These are phyloP conservation scores for Dermatemys mawii DNA, from an alignment of 2,113 vertebrate species.

Conservation along the genomic window DNA sequence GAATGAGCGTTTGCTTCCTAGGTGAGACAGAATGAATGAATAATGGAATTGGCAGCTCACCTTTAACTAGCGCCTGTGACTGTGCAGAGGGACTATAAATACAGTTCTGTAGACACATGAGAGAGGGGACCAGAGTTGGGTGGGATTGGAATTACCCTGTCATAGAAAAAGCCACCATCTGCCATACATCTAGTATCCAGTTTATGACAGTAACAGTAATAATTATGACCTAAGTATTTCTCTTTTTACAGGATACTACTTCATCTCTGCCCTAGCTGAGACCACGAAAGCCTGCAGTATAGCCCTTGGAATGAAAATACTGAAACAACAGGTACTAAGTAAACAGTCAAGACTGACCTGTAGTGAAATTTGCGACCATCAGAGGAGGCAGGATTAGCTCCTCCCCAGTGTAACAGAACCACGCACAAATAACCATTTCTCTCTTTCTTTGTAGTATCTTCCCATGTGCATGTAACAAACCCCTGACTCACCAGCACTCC, in stretches of 20 bases:
- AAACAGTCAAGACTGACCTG: background rate
- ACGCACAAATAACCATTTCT: too few relatives aligned
- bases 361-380: background rate
- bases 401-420: rapidly evolving
- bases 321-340: background rate
- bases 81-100: background rate
- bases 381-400: too few relatives aligned
- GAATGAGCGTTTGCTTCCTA: background rate
- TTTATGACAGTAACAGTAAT: background rate
- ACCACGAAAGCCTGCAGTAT: background rate
- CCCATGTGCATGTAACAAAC: background rate
- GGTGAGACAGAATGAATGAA: background rate
- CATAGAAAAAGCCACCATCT: background rate
- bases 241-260: background rate
- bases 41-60: background rate
- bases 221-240: background rate
- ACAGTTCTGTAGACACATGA: background rate
- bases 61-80: background rate
- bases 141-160: background rate
- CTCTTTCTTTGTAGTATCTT: background rate
- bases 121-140: background rate
- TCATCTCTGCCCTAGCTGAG: background rate
- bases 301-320: background rate
- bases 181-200: background rate
- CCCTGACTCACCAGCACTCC: background rate